Evolutionary conservation across 2,797 vertebrate species (phyloP).

Genomic region (Chromobotia macracanthus): DNA sequence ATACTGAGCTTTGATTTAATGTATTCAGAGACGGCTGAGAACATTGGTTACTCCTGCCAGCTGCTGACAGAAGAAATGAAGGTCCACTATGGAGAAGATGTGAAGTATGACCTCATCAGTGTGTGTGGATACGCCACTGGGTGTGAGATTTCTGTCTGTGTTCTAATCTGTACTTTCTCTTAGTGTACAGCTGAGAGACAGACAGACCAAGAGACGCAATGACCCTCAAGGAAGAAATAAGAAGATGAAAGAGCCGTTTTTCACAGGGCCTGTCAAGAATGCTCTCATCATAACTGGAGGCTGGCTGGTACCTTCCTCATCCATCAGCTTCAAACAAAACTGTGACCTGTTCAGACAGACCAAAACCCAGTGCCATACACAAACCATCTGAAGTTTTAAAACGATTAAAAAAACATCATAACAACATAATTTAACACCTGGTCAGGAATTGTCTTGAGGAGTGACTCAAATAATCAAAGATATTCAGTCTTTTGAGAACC

Average conservation of each 20-base stretch:
- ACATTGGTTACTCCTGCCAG: constrained; percentile 93
- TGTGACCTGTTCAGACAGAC: too few species aligned
- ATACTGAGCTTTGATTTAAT: background rate
- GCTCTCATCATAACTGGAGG: constrained; percentile 94
- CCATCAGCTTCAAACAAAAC: background rate
- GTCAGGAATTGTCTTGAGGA: too few species aligned
- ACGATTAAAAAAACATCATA: too few species aligned
- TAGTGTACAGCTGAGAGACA: constrained; percentile 83
- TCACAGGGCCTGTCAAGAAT: constrained; percentile 77
- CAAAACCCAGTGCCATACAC: too few species aligned
- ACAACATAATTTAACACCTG: too few species aligned
- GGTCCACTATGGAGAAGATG: constrained; percentile 91
- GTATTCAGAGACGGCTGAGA: constrained; percentile 92
- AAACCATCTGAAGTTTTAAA: too few species aligned
- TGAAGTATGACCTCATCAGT: constrained; percentile 81
- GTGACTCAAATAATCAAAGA: too few species aligned
- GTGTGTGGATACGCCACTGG: background rate
- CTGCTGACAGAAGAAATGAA: constrained; percentile 89
- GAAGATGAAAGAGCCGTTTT: constrained; percentile 77
- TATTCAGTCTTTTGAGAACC: too few species aligned
- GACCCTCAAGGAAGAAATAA: constrained; percentile 62
- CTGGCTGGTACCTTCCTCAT: constrained; percentile 85
- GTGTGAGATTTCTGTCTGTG: background rate
- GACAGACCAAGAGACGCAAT: constrained; percentile 82
- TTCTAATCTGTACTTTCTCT: constrained; percentile 15